Evolutionary conservation across 92 coral and sea anemone genomes (phyloP).

Genomic region (Paramuricea clavata): DNA sequence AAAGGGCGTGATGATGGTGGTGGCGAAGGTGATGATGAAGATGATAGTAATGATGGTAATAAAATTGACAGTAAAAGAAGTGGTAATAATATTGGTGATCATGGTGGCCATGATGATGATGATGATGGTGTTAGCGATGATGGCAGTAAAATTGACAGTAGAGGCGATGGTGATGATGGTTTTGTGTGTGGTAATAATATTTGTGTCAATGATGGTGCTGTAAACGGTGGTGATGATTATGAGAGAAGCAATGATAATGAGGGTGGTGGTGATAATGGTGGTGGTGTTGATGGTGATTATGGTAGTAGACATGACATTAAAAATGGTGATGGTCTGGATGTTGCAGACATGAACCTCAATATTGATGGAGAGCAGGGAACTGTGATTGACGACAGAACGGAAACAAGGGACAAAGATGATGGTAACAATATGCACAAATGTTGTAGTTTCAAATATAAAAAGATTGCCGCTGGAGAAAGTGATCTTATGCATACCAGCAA

Average conservation of each 20-base stretch:
- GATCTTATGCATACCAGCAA: neutral
- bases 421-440: neutral
- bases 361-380: neutral
- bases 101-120: neutral
- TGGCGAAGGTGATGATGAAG: neutral
- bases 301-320: neutral
- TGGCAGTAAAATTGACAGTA: neutral
- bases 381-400: neutral
- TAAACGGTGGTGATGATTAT: neutral
- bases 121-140: neutral
- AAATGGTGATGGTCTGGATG: neutral
- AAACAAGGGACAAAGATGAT: neutral
- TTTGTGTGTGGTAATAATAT: neutral
- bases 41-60: neutral
- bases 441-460: neutral
- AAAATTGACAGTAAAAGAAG: neutral
- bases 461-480: neutral
- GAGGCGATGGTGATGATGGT: neutral
- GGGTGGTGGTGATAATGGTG: too few species aligned
- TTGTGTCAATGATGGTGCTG: neutral
- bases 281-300: neutral
- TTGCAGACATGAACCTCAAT: neutral
- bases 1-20: neutral
- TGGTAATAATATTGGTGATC: neutral
- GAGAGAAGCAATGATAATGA: neutral